Evolutionary conservation across 1,140 invertebrate species (phyloP).

Genomic region (Octopus sinensis): DNA sequence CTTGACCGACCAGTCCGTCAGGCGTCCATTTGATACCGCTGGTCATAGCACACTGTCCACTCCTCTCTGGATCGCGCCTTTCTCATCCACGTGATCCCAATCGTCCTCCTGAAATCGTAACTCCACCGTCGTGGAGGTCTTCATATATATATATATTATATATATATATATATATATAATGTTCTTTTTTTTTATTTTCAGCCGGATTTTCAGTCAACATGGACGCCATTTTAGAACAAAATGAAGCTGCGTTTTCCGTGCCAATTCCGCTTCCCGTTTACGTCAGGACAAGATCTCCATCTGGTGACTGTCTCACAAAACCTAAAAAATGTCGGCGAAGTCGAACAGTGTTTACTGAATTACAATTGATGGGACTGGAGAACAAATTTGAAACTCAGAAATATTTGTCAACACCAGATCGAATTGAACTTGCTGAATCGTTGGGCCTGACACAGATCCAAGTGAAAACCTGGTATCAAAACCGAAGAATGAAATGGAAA

Average conservation of each 20-base stretch:
- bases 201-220: constrained; percentile 25
- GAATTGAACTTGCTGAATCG: constrained; percentile 87
- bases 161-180: background rate
- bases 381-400: constrained; percentile 93
- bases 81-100: no score
- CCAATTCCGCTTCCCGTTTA: constrained; percentile 54
- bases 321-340: constrained; percentile 49
- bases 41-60: no score
- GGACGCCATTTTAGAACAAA: constrained; percentile 15
- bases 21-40: no score
- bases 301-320: constrained; percentile 35
- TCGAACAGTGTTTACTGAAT: constrained; percentile 54
- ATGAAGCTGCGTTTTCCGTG: constrained; percentile 29
- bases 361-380: constrained; percentile 64
- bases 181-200: background rate
- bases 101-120: no score
- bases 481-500: constrained; percentile 58
- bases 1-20: no score
- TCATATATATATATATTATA: no score
- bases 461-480: constrained; percentile 63
- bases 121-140: no score
- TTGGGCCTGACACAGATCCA: constrained; percentile 95
- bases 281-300: constrained; percentile 47
- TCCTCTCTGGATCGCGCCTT: no score
- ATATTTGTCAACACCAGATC: constrained; percentile 93